phyloP scores from a whole-genome alignment of 2,113 vertebrate genomes.

The Perognathus longimembris region DNA sequence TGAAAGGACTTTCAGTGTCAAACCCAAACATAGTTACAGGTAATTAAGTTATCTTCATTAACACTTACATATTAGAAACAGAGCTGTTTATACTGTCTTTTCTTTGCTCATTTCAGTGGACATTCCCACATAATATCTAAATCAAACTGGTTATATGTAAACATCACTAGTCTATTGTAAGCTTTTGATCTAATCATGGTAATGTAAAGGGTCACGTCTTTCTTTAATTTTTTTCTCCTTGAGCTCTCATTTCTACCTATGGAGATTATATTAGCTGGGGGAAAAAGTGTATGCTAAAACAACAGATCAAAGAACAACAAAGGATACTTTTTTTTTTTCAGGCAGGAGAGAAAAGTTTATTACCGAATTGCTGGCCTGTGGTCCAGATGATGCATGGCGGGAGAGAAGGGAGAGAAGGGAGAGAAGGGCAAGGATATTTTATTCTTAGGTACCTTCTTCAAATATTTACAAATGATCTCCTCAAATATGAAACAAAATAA shows the following conservation, averaged over 20 bases:
- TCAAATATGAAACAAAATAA: background rate
- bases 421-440: too few relatives aligned
- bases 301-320: background rate
- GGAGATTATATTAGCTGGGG: background rate
- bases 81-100: background rate
- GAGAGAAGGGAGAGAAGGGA: too few relatives aligned
- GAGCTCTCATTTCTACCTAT: background rate
- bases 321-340: too few relatives aligned
- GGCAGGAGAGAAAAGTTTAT: too few relatives aligned
- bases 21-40: slow-evolving; percentile 9
- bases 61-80: background rate
- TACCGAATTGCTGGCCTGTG: too few relatives aligned
- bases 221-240: background rate
- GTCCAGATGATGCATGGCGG: too few relatives aligned
- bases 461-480: background rate
- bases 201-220: background rate
- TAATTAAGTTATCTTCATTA: background rate
- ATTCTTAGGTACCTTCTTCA: background rate
- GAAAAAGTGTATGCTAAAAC: background rate
- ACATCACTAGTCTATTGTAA: background rate
- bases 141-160: background rate
- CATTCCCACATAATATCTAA: background rate
- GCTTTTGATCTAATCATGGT: background rate
- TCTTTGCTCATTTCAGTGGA: background rate
- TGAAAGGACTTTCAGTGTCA: background rate